Evolutionary conservation across 2,113 vertebrate species (phyloP).

Genomic region (Stegostoma tigrinum): DNA sequence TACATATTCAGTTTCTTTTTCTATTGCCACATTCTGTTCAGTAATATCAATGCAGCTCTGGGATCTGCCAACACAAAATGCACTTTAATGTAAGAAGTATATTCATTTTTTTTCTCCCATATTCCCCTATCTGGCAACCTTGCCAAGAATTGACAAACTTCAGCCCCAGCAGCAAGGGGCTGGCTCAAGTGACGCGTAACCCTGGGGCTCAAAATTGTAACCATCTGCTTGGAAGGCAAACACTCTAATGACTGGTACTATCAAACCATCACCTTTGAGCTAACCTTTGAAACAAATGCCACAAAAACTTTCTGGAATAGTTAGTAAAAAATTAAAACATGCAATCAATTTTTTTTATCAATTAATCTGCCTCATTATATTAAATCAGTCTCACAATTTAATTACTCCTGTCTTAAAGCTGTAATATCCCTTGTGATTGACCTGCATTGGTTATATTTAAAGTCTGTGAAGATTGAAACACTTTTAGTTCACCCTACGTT

Average conservation of each 20-base stretch:
- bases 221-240: slow-evolving; percentile 29
- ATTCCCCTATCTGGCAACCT: neutral
- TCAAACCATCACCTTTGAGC: neutral
- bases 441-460: slow-evolving; percentile 32
- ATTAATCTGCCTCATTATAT: slow-evolving; percentile 38
- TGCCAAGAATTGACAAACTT: slow-evolving; percentile 10
- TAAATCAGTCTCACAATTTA: slow-evolving; percentile 36
- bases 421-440: slow-evolving; percentile 35
- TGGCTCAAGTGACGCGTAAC: slow-evolving; percentile 27
- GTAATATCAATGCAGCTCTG: neutral
- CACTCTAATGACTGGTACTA: neutral
- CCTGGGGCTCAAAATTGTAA: neutral
- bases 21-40: neutral
- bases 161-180: neutral
- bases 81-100: neutral
- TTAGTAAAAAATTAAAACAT: slow-evolving; percentile 31
- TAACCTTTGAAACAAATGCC: neutral
- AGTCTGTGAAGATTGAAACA: slow-evolving; percentile 31
- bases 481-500: slow-evolving; percentile 29
- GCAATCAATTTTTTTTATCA: slow-evolving; percentile 38
- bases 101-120: neutral
- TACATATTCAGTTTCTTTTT: neutral
- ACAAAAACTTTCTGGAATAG: neutral
- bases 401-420: slow-evolving; percentile 34
- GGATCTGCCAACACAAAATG: neutral